phyloP scores from a whole-genome alignment of 2,113 vertebrate genomes.

The Penelope pileata region DNA sequence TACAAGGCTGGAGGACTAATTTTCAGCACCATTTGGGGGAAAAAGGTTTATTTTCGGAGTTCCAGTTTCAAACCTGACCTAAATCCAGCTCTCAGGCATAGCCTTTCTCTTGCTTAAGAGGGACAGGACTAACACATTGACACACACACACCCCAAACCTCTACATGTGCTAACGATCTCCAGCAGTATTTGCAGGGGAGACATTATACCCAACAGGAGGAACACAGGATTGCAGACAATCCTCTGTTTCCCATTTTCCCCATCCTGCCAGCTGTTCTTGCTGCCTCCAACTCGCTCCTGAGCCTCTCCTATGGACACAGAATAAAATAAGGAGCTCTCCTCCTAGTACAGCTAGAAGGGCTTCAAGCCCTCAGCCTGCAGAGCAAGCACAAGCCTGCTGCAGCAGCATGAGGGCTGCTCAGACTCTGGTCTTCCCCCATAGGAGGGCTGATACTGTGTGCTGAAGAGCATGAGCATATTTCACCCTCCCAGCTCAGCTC shows the following conservation, averaged over 20 bases:
- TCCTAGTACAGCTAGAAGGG: not conserved
- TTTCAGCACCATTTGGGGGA: fast-evolving
- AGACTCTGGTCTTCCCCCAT: not conserved
- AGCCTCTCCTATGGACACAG: not conserved
- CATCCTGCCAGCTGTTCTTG: not conserved
- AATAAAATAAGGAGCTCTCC: not conserved
- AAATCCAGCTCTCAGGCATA: not conserved
- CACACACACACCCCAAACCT: not conserved
- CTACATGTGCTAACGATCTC: not conserved
- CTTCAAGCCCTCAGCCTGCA: not conserved
- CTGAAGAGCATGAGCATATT: not conserved
- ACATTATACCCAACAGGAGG: not conserved
- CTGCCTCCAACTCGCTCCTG: not conserved
- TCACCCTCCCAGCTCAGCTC: not conserved
- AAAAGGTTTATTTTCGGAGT: not conserved
- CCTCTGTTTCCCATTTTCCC: not conserved
- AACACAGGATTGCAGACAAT: not conserved
- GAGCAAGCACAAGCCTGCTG: not conserved
- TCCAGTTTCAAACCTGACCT: not conserved
- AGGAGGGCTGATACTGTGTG: not conserved
- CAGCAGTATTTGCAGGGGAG: not conserved
- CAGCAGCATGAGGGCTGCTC: not conserved
- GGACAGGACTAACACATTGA: not conserved
- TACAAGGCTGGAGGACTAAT: not conserved
- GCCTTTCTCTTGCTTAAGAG: not conserved